Conservation (phyloP, 2,113 vertebrate genomes). For the Megaptera novaeangliae region DNA sequence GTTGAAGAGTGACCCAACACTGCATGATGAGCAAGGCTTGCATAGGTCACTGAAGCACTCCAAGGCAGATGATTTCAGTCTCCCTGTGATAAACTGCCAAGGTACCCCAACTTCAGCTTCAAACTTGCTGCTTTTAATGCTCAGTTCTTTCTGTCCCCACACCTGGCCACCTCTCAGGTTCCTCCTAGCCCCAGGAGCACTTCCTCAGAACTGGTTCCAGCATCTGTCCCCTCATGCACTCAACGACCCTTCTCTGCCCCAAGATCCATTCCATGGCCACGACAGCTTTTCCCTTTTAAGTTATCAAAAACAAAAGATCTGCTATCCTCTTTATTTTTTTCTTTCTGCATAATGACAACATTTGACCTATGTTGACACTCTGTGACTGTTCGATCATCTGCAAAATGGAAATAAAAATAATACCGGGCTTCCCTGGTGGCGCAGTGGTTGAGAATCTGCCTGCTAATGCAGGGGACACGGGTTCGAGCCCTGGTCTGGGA, state of each 20-base stretch:
- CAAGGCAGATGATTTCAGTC: neutral
- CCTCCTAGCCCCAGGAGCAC: neutral
- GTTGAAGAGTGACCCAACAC: fast-evolving
- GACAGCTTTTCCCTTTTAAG: neutral
- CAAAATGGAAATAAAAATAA: neutral
- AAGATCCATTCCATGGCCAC: neutral
- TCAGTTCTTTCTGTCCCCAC: neutral
- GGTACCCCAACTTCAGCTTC: neutral
- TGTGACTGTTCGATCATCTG: neutral
- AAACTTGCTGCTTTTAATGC: neutral
- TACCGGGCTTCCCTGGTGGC: too few species aligned
- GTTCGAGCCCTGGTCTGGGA: too few species aligned
- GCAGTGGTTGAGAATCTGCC: too few species aligned
- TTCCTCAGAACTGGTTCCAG: neutral
- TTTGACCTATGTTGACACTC: neutral
- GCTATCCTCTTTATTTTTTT: neutral
- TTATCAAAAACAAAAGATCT: neutral
- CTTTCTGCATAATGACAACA: neutral
- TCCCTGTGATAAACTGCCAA: neutral
- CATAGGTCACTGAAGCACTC: neutral
- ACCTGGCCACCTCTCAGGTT: neutral
- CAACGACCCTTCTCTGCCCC: neutral
- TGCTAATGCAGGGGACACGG: too few species aligned
- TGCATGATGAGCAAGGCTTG: neutral
- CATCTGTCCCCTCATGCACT: neutral